Evolutionary conservation across 2,113 vertebrate genomes (phyloP).

Genomic region (Herpetotheres cachinnans): DNA sequence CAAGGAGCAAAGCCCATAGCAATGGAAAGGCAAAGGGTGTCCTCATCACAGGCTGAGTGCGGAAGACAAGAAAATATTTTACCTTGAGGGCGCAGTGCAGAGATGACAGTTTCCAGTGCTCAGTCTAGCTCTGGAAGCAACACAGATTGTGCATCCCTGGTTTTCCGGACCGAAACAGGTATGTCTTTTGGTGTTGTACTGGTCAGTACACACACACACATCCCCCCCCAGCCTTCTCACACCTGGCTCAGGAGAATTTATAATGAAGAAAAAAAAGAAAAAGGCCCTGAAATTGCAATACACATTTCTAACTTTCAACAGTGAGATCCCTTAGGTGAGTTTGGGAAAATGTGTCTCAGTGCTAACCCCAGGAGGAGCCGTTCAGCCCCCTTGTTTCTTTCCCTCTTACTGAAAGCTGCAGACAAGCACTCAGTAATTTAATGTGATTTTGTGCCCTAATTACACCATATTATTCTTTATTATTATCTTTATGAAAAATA

Average conservation of each 20-base stretch:
- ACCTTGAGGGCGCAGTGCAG: neutral
- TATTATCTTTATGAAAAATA: slow-evolving; percentile 41
- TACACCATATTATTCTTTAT: neutral
- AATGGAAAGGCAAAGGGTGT: neutral
- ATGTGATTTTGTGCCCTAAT: slow-evolving; percentile 25
- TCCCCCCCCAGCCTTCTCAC: neutral
- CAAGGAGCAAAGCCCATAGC: neutral
- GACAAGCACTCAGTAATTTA: neutral
- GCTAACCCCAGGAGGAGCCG: neutral
- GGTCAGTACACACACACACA: too few species aligned
- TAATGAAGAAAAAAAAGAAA: neutral
- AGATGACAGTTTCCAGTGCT: neutral
- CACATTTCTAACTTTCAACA: neutral
- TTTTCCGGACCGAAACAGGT: neutral
- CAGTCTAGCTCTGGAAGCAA: neutral
- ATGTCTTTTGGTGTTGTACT: neutral
- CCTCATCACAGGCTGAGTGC: neutral
- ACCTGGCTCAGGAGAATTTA: neutral
- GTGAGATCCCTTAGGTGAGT: neutral
- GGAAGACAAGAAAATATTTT: neutral
- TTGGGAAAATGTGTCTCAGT: neutral
- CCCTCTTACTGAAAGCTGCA: neutral
- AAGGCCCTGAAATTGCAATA: neutral
- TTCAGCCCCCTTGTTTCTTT: neutral
- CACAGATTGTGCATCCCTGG: neutral